Conservation (phyloP, 92 coral and sea anemone genomes). For the Parazoanthus darwini region DNA sequence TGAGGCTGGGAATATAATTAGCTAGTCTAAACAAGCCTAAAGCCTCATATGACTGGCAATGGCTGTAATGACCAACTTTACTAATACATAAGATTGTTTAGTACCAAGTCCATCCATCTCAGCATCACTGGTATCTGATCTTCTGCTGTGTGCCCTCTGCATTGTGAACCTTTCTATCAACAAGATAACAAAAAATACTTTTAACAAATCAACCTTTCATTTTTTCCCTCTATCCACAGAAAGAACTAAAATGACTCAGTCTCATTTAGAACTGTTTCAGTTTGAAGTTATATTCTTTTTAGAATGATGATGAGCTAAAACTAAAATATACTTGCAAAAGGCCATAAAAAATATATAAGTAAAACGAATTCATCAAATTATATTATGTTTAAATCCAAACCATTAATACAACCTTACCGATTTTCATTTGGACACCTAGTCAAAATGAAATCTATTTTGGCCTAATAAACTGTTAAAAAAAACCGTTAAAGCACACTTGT, state of each 20-base stretch:
- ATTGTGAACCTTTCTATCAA: conserved; percentile 43
- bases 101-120: conserved; percentile 98
- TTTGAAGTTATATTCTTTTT: neutral
- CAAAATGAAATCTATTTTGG: neutral
- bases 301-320: too few species aligned
- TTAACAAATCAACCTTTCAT: neutral
- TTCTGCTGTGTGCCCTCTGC: conserved; percentile 95
- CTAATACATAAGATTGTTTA: too few species aligned
- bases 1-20: too few species aligned
- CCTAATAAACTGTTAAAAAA: neutral
- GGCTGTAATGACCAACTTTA: too few species aligned
- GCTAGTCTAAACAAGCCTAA: too few species aligned
- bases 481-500: neutral
- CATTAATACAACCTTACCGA: too few species aligned
- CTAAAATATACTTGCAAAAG: too few species aligned
- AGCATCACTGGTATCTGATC: conserved; percentile 93
- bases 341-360: too few species aligned
- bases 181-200: neutral
- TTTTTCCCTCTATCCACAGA: neutral
- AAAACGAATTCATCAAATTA: too few species aligned
- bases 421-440: neutral
- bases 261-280: neutral
- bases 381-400: too few species aligned
- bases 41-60: too few species aligned
- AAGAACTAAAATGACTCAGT: neutral